phyloP scores from a whole-genome alignment of 2,888 invertebrate species.

The Cryptophagus acutangulus region DNA sequence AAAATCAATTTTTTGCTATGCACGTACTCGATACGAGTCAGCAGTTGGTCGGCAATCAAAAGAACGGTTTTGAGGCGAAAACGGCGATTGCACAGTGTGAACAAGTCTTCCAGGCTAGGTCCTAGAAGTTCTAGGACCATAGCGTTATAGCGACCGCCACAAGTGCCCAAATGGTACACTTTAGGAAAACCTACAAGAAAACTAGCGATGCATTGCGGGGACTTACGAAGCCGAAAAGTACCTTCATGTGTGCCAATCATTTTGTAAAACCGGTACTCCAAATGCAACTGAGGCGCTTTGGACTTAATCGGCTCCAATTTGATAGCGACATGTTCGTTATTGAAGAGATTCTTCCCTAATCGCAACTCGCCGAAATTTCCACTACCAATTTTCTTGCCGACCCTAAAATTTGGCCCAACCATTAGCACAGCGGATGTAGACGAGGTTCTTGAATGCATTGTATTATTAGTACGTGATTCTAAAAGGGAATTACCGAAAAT shows the following conservation, averaged over 20 bases:
- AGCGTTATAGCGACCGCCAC: constrained; percentile 67
- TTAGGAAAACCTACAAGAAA: constrained; percentile 57
- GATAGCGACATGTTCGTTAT: constrained; percentile 99
- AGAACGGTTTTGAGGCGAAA: constrained; percentile 69
- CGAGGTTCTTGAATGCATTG: constrained; percentile 76
- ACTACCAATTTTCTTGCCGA: constrained; percentile 99
- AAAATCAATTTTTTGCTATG: constrained; percentile 99
- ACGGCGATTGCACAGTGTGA: constrained; percentile 65
- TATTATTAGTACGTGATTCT: constrained; percentile 4
- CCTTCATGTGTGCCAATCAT: constrained; percentile 66
- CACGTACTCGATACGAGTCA: constrained; percentile 98
- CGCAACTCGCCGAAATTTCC: constrained; percentile 99
- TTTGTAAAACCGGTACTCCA: constrained; percentile 99
- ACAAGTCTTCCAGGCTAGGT: constrained; percentile 68
- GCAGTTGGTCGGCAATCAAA: constrained; percentile 67
- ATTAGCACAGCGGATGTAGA: constrained; percentile 83
- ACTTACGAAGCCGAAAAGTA: neutral
- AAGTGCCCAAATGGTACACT: constrained; percentile 70
- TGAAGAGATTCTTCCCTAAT: constrained; percentile 99
- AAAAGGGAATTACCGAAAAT: constrained; percentile 27
- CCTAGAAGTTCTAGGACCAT: constrained; percentile 69
- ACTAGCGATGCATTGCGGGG: neutral
- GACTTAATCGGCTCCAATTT: constrained; percentile 99
- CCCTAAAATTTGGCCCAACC: constrained; percentile 99
- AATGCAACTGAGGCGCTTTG: constrained; percentile 98